Percentiles rank a stretch among this genome's conserved stretches.
phyloP scores from a whole-genome alignment of 2,888 invertebrate genomes.

The Ernsta delagoae region DNA sequence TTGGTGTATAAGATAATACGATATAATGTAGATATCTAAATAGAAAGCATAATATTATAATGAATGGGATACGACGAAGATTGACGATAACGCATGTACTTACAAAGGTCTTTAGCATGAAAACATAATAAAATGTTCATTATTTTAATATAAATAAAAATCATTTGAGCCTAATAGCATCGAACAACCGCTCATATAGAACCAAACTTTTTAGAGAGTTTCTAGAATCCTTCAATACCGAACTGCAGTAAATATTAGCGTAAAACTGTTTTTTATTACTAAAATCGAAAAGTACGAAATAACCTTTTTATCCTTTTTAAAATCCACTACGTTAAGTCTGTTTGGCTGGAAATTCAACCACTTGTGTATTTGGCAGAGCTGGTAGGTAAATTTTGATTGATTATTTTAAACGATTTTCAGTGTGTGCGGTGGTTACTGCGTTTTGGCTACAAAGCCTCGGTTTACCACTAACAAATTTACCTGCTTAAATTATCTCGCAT shows the following conservation, averaged over 20 bases:
- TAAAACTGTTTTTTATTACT: neutral
- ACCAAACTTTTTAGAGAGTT: neutral
- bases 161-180: too few species aligned
- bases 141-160: too few species aligned
- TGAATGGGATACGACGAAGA: too few species aligned
- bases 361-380: conserved; percentile 16
- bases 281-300: neutral
- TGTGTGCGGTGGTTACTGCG: conserved; percentile 14
- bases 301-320: conserved; percentile 1
- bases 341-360: conserved; percentile 17
- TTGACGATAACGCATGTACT: too few species aligned
- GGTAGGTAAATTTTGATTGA: conserved; percentile 13
- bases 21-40: too few species aligned
- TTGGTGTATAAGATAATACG: too few species aligned
- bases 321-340: conserved; percentile 6
- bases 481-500: neutral
- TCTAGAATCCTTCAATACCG: neutral
- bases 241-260: neutral
- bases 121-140: too few species aligned
- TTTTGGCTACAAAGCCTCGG: conserved; percentile 4
- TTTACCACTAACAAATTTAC: conserved; percentile 9
- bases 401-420: conserved; percentile 19
- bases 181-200: too few species aligned
- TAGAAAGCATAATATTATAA: too few species aligned
- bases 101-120: too few species aligned